Percentiles rank a stretch among this genome's conserved stretches.
Conservation (phyloP, 2,888 invertebrate genomes). For the Galerucella calmariensis region DNA sequence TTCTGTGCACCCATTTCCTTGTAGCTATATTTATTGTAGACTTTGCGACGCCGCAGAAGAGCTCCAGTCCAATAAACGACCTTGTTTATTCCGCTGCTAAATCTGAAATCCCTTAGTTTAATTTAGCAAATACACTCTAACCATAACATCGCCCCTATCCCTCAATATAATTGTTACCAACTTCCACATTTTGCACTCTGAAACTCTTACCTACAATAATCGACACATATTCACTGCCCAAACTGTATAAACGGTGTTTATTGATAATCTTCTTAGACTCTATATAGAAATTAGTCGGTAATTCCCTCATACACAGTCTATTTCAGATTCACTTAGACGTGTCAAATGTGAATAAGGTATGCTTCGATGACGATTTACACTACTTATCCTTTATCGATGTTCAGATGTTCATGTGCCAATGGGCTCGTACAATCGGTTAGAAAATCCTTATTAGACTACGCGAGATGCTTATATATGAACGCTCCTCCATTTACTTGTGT, state of each 20-base stretch:
- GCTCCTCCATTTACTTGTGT: slow-evolving; percentile 27
- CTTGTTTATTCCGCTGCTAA: no score
- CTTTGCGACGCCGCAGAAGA: no score
- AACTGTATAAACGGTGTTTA: slow-evolving; percentile 26
- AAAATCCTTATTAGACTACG: slow-evolving; percentile 28
- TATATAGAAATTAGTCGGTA: slow-evolving; percentile 36
- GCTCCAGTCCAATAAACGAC: no score
- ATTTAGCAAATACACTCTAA: no score
- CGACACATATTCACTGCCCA: slow-evolving; percentile 27
- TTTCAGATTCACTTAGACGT: slow-evolving; percentile 38
- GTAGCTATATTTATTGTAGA: no score
- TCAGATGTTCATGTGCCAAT: slow-evolving; percentile 37
- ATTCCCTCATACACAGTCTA: slow-evolving; percentile 33
- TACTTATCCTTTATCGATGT: slow-evolving; percentile 39
- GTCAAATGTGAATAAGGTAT: slow-evolving; percentile 38
- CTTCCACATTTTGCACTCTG: slow-evolving; percentile 27
- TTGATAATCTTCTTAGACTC: slow-evolving; percentile 34
- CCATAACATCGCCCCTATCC: no score
- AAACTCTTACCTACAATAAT: slow-evolving; percentile 10
- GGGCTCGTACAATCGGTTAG: slow-evolving; percentile 35
- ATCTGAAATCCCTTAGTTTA: no score
- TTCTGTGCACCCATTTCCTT: no score
- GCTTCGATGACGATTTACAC: slow-evolving; percentile 38
- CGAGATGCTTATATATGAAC: slow-evolving; percentile 6
- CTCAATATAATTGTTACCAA: neutral